Percentiles rank a stretch among this genome's conserved stretches.
phyloP scores from a whole-genome alignment of 2,113 vertebrate species.

The Misgurnus anguillicaudatus region DNA sequence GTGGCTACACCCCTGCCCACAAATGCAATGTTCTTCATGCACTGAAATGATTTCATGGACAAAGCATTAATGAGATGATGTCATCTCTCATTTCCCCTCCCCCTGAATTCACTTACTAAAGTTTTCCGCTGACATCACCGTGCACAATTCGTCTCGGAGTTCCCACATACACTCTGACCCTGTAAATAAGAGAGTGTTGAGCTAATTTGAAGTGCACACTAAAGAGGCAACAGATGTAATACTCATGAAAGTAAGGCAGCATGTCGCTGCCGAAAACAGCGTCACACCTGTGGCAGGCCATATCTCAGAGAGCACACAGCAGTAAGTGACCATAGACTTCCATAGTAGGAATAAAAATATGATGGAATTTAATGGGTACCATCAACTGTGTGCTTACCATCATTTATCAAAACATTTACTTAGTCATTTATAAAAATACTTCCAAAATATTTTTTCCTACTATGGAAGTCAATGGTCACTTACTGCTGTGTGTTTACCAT shows the following conservation, averaged over 20 bases:
- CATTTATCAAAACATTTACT: no score
- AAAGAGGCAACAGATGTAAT: slow-evolving; percentile 1
- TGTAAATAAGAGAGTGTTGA: slow-evolving; percentile 31
- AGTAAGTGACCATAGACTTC: no score
- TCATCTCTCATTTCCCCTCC: not conserved
- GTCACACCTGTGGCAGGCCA: not conserved
- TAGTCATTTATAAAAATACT: no score
- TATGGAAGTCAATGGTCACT: no score
- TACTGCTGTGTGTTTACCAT: no score
- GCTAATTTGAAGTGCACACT: slow-evolving; percentile 27
- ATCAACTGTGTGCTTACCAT: no score
- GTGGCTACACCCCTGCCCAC: not conserved
- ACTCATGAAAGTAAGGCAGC: not conserved
- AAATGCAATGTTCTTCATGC: not conserved
- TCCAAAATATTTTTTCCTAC: no score
- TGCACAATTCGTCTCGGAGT: slow-evolving; percentile 40
- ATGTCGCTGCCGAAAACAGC: not conserved
- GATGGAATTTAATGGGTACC: no score
- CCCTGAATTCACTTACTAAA: not conserved
- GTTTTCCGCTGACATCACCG: slow-evolving; percentile 42
- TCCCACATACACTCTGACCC: slow-evolving; percentile 2
- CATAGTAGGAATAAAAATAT: no score
- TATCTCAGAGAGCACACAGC: not conserved
- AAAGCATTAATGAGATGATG: slow-evolving; percentile 37
- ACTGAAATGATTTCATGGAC: slow-evolving; percentile 34